These are phyloP conservation scores for Rhimphoctona megacephalus DNA, from an alignment of 2,888 invertebrate species.

Conservation along the genomic window DNA sequence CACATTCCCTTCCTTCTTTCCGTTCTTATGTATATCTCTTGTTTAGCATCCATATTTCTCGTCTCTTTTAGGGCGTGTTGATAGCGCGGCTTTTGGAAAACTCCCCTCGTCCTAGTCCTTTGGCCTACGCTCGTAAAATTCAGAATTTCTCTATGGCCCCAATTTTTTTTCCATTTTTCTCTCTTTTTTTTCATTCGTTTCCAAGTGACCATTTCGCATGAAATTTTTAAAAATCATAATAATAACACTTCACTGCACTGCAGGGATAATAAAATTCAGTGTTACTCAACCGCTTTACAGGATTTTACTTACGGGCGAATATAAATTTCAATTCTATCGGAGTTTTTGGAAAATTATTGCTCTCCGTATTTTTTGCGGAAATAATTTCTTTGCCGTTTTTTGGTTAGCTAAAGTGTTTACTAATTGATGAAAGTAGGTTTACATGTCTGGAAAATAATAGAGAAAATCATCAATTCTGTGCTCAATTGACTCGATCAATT, in stretches of 20 bases:
- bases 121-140: neutral
- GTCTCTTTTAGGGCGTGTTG: constrained; percentile 1
- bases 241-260: neutral
- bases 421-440: too few species aligned
- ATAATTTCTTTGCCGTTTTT: neutral
- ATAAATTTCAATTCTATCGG: neutral
- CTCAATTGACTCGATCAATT: too few species aligned
- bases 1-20: neutral
- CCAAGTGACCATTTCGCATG: neutral
- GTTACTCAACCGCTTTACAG: neutral
- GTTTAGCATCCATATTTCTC: constrained; percentile 22
- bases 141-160: neutral
- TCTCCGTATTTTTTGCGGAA: neutral
- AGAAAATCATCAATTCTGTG: too few species aligned
- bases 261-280: constrained; percentile 6
- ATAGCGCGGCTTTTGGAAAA: constrained; percentile 37
- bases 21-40: constrained; percentile 6
- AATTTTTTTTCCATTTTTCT: neutral
- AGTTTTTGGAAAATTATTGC: neutral
- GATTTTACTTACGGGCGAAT: neutral
- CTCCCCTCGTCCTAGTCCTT: neutral
- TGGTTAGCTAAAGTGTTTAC: neutral
- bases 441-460: too few species aligned
- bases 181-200: neutral
- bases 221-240: neutral